Evolutionary conservation across 1,140 invertebrate genomes (phyloP).

Genomic region (Pseudomyrmex sp.): DNA sequence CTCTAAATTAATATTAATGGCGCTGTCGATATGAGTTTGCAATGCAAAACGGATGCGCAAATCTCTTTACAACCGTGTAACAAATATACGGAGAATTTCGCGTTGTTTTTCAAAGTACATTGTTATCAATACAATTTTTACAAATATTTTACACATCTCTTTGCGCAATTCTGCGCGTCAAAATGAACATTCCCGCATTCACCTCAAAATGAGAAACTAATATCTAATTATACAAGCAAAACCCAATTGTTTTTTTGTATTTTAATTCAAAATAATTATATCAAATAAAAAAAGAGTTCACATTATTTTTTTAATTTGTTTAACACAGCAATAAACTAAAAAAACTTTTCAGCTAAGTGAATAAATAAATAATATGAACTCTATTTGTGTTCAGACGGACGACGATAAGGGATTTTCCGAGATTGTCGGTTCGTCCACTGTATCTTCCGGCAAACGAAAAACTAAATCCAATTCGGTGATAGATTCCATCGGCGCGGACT

Average conservation of each 20-base stretch:
- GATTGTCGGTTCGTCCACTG: background rate
- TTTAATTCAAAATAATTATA: too few species aligned
- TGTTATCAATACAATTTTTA: background rate
- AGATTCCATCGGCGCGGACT: background rate
- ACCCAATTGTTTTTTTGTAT: background rate
- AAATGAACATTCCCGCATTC: background rate
- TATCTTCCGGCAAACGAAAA: background rate
- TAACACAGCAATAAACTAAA: background rate
- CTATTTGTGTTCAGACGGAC: background rate
- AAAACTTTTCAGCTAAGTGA: background rate
- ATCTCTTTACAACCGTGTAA: background rate
- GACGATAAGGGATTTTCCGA: background rate
- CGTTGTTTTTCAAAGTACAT: background rate
- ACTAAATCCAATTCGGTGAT: constrained; percentile 30
- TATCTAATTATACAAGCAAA: too few species aligned
- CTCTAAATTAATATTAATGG: background rate
- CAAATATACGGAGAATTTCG: background rate
- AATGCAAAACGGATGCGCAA: background rate
- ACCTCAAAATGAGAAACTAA: too few species aligned
- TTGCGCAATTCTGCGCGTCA: background rate
- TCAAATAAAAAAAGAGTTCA: too few species aligned
- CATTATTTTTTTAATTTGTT: background rate
- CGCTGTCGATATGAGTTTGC: background rate
- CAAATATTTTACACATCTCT: background rate
- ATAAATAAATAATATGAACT: constrained; percentile 4